Evolutionary conservation across 1,140 invertebrate species (phyloP).

Genomic region (Pentalonia nigronervosa): DNA sequence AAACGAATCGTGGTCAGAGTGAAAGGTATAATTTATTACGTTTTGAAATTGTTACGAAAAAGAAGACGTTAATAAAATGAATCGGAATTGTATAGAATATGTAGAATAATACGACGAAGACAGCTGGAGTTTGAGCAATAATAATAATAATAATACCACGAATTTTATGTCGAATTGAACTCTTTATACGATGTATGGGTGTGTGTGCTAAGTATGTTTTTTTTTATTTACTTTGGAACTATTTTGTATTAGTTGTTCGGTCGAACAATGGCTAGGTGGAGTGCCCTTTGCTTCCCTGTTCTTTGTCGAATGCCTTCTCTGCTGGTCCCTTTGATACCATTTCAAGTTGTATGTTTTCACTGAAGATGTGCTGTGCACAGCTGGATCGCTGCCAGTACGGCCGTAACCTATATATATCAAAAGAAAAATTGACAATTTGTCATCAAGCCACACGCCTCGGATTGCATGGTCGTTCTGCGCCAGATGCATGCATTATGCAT

Average conservation of each 20-base stretch:
- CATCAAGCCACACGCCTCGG: not conserved
- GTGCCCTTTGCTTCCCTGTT: conserved; percentile 56
- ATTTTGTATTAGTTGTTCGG: conserved; percentile 57
- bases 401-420: conserved; percentile 29
- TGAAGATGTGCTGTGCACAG: conserved; percentile 53
- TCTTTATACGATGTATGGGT: not conserved
- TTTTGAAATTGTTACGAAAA: not conserved
- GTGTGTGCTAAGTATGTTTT: not conserved
- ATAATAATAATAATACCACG: not conserved
- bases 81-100: conserved; percentile 7
- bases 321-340: conserved; percentile 56
- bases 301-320: conserved; percentile 52
- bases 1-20: not conserved
- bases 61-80: not conserved
- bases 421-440: not conserved
- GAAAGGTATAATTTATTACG: conserved; percentile 11
- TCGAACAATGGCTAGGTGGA: conserved; percentile 54
- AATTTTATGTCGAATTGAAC: not conserved
- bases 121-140: not conserved
- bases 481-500: not conserved
- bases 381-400: conserved; percentile 45
- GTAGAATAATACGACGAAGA: not conserved
- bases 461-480: too few species aligned
- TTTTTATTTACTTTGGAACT: conserved; percentile 50
- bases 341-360: conserved; percentile 49